Conservation (phyloP, 1,140 invertebrate species). For the Drosophila neocordata region DNA sequence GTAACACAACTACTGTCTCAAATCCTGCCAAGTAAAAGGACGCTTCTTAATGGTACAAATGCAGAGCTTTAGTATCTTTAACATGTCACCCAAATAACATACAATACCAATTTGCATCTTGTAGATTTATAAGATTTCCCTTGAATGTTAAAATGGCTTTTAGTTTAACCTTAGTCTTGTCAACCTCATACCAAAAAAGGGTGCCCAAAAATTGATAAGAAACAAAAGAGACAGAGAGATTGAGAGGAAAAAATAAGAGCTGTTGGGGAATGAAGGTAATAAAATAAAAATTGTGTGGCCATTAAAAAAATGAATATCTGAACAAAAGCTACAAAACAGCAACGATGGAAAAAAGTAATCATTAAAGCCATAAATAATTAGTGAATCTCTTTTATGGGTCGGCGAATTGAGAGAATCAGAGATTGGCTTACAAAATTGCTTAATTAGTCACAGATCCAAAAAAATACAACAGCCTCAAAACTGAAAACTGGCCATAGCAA, state of each 20-base stretch:
- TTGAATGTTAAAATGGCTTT: background rate
- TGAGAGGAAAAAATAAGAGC: constrained; percentile 28
- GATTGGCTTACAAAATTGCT: constrained; percentile 73
- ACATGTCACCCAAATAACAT: background rate
- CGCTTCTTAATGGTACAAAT: too few relatives aligned
- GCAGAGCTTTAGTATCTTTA: background rate
- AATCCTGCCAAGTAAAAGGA: too few relatives aligned
- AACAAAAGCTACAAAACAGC: constrained; percentile 34
- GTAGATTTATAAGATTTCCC: background rate
- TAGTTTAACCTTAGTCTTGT: background rate
- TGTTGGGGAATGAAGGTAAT: constrained; percentile 4
- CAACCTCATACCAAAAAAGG: constrained; percentile 1
- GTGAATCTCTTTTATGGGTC: constrained; percentile 38
- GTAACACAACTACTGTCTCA: too few relatives aligned
- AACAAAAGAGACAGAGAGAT: constrained; percentile 13
- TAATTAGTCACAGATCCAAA: constrained; percentile 69
- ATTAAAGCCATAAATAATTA: constrained; percentile 77
- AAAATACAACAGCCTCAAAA: background rate
- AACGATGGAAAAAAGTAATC: constrained; percentile 52
- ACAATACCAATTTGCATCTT: background rate
- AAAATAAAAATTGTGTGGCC: constrained; percentile 46
- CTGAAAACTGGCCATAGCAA: constrained; percentile 37
- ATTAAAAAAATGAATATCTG: constrained; percentile 54
- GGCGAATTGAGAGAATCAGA: constrained; percentile 28
- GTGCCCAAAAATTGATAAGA: constrained; percentile 11